phyloP scores from a whole-genome alignment of 1,140 invertebrate genomes.

The Sarcophaga peregrina region DNA sequence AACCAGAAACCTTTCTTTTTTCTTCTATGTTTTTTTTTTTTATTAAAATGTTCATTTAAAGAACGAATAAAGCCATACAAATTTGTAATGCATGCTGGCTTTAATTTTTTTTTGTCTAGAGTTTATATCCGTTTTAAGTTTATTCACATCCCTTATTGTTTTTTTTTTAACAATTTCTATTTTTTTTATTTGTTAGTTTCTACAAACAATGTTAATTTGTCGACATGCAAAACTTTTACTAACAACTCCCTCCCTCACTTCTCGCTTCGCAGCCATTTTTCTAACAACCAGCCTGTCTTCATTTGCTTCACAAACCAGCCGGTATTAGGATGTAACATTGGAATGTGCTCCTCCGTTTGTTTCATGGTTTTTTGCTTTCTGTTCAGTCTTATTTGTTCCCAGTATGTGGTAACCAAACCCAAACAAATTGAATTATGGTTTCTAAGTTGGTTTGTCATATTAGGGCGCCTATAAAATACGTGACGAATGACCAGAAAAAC shows the following conservation, averaged over 20 bases:
- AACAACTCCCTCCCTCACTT: not conserved
- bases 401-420: slow-evolving; percentile 39
- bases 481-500: slow-evolving; percentile 43
- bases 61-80: no score
- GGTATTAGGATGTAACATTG: not conserved
- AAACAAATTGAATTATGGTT: slow-evolving; percentile 43
- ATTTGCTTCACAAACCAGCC: not conserved
- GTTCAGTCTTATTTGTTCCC: slow-evolving; percentile 6
- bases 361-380: not conserved
- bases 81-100: no score
- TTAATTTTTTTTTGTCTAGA: not conserved
- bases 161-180: slow-evolving; percentile 16
- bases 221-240: slow-evolving; percentile 37
- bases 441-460: slow-evolving; percentile 43
- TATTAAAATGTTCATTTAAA: no score
- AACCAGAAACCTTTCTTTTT: no score
- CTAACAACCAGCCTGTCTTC: not conserved
- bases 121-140: slow-evolving; percentile 36
- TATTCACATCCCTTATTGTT: slow-evolving; percentile 25
- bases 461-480: slow-evolving; percentile 38
- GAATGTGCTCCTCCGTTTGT: not conserved
- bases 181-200: not conserved
- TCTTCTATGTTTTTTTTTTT: no score
- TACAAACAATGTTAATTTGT: slow-evolving; percentile 39
- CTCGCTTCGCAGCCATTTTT: not conserved